phyloP scores from a whole-genome alignment of 2,113 vertebrate genomes.

The Solea senegalensis region DNA sequence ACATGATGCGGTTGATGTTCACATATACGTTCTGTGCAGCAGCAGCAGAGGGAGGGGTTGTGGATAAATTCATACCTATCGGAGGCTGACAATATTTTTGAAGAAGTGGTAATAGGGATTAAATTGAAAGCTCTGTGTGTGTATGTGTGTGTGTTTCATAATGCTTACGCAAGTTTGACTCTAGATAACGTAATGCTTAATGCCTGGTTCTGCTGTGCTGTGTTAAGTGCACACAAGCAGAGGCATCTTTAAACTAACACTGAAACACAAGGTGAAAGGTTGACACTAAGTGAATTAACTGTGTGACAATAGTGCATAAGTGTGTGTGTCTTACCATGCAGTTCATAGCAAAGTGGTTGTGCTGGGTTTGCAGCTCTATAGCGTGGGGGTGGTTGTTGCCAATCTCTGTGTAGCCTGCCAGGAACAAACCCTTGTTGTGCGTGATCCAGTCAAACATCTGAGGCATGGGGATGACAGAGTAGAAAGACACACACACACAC shows the following conservation, averaged over 20 bases:
- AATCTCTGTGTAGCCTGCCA: slow-evolving; percentile 98
- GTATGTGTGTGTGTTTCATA: slow-evolving; percentile 60
- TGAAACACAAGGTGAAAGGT: slow-evolving; percentile 44
- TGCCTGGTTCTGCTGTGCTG: slow-evolving; percentile 49
- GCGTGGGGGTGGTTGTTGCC: slow-evolving; percentile 97
- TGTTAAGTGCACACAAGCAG: slow-evolving; percentile 24
- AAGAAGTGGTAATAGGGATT: not conserved
- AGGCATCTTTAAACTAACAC: slow-evolving; percentile 52
- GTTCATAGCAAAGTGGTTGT: slow-evolving; percentile 99
- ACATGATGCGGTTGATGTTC: slow-evolving; percentile 99
- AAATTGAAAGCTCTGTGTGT: not conserved
- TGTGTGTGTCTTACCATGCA: slow-evolving; percentile 91
- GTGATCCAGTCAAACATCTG: slow-evolving; percentile 99
- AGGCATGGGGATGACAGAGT: slow-evolving; percentile 29
- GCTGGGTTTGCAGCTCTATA: slow-evolving; percentile 97
- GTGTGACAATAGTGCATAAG: slow-evolving; percentile 38
- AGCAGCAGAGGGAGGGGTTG: not conserved
- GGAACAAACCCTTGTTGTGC: slow-evolving; percentile 99
- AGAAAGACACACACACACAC: slow-evolving; percentile 6
- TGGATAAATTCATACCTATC: not conserved
- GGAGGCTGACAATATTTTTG: not conserved
- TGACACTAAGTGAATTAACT: slow-evolving; percentile 45
- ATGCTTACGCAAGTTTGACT: slow-evolving; percentile 62
- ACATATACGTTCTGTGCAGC: slow-evolving; percentile 93
- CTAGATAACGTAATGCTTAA: slow-evolving; percentile 65